Base-by-base conservation (phyloP, 2,113 vertebrate genomes). In the Megaceryle torquata region DNA sequence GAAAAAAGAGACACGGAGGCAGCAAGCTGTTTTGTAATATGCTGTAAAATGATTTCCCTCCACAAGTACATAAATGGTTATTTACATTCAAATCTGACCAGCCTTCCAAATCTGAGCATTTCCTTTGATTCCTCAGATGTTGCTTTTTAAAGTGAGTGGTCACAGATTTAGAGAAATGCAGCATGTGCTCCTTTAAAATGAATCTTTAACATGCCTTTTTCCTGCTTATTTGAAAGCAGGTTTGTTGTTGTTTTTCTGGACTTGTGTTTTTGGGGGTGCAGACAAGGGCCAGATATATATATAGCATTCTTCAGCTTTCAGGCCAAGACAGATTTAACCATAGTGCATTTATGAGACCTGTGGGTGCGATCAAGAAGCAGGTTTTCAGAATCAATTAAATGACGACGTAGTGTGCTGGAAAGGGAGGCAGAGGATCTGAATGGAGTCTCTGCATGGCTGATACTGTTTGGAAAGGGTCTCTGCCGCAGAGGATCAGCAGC, bases 351-450 rank as follows among this genome's bases (percentile, higher is more conserved):
- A 93, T 67, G 94, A 95, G 95, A 51, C 96, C 93, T 82, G 61
- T 54, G 95, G 86, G 88, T 95, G 87, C 53, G 84, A 83, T 90
- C 3, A 67, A 94, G 76, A 71, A 91, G 91, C 84, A 74, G 70
- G 85, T 92, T 97, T 97, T 95, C 82, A 81, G 63, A 96, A 89
- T 96, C 94, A 94, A 82, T 95, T 91, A 86, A 82, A 48, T 0
- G 31, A 61, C 17, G 59, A 72, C 3, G 4, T 92, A 82, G 68
- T 59, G 86, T 82, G 71, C 69, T 78, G 89, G 86, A 75, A 80
- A 56, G 61, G 83, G 74, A 94, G 71, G 60, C 46, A 76, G 67
- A 65, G 67, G 78, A 82, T 87, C 50, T 60, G 89, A 87, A 61
- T 2, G 0, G 53, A 76, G 82, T n/a, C 68, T 81, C 75, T 93